Evolutionary conservation across 64 coral and sea anemone genomes (phyloP).

Genomic region (Porites australiensis): DNA sequence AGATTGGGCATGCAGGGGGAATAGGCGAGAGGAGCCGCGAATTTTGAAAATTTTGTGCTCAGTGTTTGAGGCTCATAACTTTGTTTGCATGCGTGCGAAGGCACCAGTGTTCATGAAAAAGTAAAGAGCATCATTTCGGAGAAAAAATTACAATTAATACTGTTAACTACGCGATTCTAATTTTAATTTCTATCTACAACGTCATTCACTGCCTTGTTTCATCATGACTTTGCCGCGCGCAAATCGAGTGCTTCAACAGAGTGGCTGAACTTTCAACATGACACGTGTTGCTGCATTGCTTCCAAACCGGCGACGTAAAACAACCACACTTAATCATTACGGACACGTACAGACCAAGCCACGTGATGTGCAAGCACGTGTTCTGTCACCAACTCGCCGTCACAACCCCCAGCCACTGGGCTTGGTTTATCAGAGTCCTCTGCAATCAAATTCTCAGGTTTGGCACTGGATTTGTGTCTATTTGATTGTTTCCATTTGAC

Average conservation of each 20-base stretch:
- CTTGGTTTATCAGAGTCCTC: conserved; percentile 47
- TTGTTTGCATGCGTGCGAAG: too few species aligned
- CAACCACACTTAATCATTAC: conserved; percentile 68
- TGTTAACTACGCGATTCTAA: not conserved
- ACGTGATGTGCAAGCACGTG: conserved; percentile 56
- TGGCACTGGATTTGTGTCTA: not conserved
- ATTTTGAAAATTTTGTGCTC: too few species aligned
- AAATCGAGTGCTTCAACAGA: not conserved
- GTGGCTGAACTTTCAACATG: not conserved
- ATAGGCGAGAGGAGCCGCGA: too few species aligned
- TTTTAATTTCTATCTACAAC: not conserved
- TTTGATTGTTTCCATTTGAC: too few species aligned
- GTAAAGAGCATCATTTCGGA: too few species aligned
- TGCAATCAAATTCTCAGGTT: conserved; percentile 47
- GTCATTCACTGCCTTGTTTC: not conserved
- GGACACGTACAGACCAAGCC: conserved; percentile 53
- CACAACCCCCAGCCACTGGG: conserved; percentile 70
- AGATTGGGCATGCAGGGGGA: too few species aligned
- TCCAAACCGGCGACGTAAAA: conserved; percentile 6
- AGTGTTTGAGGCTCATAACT: too few species aligned
- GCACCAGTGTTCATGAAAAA: too few species aligned
- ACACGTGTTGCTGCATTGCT: not conserved
- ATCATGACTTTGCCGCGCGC: not conserved
- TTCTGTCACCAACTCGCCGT: conserved; percentile 64
- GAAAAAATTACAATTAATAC: too few species aligned